A percentile compares a stretch with the other conserved stretches of the same genome.
Evolutionary conservation across 2,888 invertebrate genomes (phyloP).

Genomic region (Epicampocera succincta): DNA sequence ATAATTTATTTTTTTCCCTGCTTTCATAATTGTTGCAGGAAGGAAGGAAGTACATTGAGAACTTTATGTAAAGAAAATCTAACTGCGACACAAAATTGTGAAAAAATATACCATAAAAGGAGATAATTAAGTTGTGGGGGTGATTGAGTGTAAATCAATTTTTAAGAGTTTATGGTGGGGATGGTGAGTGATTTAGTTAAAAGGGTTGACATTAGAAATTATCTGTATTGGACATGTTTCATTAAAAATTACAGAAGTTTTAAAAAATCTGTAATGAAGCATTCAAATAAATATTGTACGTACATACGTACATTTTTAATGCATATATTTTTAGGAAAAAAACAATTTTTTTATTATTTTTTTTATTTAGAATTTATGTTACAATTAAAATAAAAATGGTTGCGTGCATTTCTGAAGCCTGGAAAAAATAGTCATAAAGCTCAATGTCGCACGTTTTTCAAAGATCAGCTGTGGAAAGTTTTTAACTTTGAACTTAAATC

Average conservation of each 20-base stretch:
- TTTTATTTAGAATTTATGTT: too few species aligned
- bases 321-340: too few species aligned
- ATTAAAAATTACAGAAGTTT: conserved; percentile 7
- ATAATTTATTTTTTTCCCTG: conserved; percentile 38
- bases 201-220: conserved; percentile 9
- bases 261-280: neutral
- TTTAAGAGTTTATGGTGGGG: neutral
- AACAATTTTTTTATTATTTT: too few species aligned
- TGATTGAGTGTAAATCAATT: neutral
- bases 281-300: neutral
- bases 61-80: conserved; percentile 28
- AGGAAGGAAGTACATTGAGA: conserved; percentile 56
- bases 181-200: neutral
- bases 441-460: too few species aligned
- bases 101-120: neutral
- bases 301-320: neutral
- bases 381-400: too few species aligned
- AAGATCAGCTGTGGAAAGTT: too few species aligned
- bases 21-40: conserved; percentile 51
- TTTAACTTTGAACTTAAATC: too few species aligned
- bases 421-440: too few species aligned
- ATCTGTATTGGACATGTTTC: conserved; percentile 18
- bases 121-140: conserved; percentile 19
- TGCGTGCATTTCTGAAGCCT: too few species aligned
- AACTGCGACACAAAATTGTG: neutral